Percentiles rank a stretch among this genome's conserved stretches.
These are phyloP conservation scores for Bilobella aurantiaca DNA, from an alignment of 1,140 invertebrate genomes.

Conservation along the genomic window DNA sequence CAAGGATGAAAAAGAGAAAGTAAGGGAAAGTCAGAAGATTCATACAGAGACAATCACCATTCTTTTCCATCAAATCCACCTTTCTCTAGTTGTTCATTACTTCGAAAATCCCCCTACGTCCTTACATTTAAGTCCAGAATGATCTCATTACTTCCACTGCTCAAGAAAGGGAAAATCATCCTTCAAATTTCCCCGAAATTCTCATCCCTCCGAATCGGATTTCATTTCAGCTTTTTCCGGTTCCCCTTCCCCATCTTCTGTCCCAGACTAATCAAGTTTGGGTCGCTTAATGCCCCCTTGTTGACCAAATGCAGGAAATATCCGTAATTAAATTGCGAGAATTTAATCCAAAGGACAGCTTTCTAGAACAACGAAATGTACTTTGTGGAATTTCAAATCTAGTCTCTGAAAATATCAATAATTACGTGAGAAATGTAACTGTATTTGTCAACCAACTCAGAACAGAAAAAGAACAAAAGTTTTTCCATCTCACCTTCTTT, in stretches of 20 bases:
- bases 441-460: too few relatives aligned
- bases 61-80: neutral
- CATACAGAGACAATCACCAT: neutral
- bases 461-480: too few relatives aligned
- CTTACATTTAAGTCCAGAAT: constrained; percentile 2
- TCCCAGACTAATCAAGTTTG: constrained; percentile 1
- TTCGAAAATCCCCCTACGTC: neutral
- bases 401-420: too few relatives aligned
- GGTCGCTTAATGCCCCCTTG: neutral
- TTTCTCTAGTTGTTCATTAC: neutral
- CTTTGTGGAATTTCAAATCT: too few relatives aligned
- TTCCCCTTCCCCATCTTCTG: neutral
- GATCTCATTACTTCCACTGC: neutral
- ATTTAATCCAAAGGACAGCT: too few relatives aligned
- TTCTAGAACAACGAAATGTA: too few relatives aligned
- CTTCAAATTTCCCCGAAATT: neutral
- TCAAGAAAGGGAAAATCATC: too few relatives aligned
- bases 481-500: neutral
- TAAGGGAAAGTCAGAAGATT: neutral
- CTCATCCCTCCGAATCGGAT: neutral
- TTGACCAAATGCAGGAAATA: neutral
- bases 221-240: neutral
- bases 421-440: too few relatives aligned
- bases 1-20: neutral
- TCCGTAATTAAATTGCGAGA: neutral